Percentiles rank a stretch among this genome's conserved stretches.
These are phyloP conservation scores for Callipepla californica DNA, from an alignment of 2,113 vertebrate species.

Conservation along the genomic window DNA sequence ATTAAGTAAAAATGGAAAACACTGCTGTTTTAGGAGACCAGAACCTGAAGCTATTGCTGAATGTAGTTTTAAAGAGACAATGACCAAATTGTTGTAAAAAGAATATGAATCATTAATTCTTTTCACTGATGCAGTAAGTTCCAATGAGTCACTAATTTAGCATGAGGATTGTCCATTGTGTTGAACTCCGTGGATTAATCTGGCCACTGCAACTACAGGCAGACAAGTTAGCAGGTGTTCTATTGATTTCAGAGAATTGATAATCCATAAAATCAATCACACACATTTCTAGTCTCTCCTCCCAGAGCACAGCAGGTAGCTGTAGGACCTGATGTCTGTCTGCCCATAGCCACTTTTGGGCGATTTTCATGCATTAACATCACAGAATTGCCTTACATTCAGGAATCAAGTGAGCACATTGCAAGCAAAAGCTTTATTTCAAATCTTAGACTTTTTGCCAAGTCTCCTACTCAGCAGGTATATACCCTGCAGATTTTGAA, in stretches of 20 bases:
- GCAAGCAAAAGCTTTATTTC: neutral
- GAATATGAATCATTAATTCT: neutral
- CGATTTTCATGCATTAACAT: neutral
- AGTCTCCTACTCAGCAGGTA: neutral
- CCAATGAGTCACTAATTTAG: neutral
- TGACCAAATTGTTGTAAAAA: neutral
- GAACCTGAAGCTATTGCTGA: neutral
- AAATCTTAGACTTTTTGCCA: neutral
- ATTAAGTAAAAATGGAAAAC: conserved; percentile 1
- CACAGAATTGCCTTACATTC: neutral
- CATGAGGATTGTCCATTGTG: neutral
- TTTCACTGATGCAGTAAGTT: neutral
- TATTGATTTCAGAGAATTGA: conserved; percentile 20
- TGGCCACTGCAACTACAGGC: neutral
- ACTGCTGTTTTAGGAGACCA: neutral
- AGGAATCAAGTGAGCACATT: neutral
- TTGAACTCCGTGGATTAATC: neutral
- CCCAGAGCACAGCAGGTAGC: neutral
- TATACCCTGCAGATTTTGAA: neutral
- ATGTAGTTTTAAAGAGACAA: neutral
- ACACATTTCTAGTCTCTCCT: neutral
- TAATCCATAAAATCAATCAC: conserved; percentile 27
- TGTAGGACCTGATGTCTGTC: neutral
- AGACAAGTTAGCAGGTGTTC: neutral
- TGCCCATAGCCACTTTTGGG: neutral